Evolutionary conservation across 2,888 invertebrate genomes (phyloP), one percentile per base, ranked within the genome.

Genomic region (Lottia gigantea): DNA sequence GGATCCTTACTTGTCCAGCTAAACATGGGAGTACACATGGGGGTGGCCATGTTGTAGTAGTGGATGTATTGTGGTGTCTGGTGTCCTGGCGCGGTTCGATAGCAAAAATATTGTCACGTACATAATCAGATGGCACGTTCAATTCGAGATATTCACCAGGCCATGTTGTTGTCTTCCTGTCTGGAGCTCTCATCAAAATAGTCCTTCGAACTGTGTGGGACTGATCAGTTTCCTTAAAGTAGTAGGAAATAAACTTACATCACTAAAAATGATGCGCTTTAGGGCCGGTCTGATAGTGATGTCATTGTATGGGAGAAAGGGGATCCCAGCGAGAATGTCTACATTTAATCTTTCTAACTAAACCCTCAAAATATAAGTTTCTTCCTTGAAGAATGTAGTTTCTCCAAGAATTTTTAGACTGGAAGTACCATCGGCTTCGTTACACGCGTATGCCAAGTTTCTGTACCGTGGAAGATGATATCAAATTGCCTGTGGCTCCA

Each of bases 291-390:
- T 40, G 7, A 40, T 40, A 40, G 40, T 40, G 40, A 40, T 40
- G 40, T 40, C 6, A 40, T 40, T 40, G 40, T 40, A 40, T 40
- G 40, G 7, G 8, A 40, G 7, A 40, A 40, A 40, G 11, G 40
- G 72, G 7, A 46, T 68, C 11, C 73, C 75, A 46, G 67, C 71
- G 16, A n/a, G 45, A 8, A 64, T 64, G 26, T 71, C 71, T 12
- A 71, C 71, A 64, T 74, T 72, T n/a, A 74, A 25, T 31, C 69
- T 45, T 15, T 72, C 62, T 0, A 75, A 75, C 75, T n/a, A 73
- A 46, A 7, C 23, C 68, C 8, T 74, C 66, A 3, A 74, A 55
- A 3, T 40, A 40, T 11, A 40, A 11, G 11, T 40, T 8, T 40
- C 40, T 40, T 6, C 40, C 40, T 40, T 40, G 40, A 40, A 40